Evolutionary conservation across 2,797 vertebrate genomes (phyloP), one percentile per base, ranked within the genome.

Genomic region (Rhinophrynus dorsalis): DNA sequence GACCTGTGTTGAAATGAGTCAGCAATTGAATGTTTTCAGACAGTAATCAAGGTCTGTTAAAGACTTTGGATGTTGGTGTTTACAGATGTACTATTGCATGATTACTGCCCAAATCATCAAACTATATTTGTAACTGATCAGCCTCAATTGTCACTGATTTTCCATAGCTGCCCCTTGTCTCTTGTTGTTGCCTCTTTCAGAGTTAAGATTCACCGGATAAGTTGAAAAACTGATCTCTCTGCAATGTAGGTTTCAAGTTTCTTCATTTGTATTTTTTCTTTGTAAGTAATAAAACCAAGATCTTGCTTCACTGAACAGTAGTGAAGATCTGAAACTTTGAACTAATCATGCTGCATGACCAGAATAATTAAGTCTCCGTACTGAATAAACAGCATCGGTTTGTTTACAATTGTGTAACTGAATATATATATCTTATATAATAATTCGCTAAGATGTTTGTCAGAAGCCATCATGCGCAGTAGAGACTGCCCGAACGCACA

Each of bases 281-380:
- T 61, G 67, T 80, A 74, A 66, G 66, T 81, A 83, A 79, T 79
- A 62, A 76, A 71, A 57, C 68, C 68, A 75, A 80, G 72, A 78
- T 77, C 69, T 79, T 75, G 68, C 55, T 66, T 29, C 40, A 47
- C 12, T 42, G 68, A 76, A 81, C 76, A 81, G 73, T 69, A 38
- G 76, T 42, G 54, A 74, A 75, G 76, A 78, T 83, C 63, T 77
- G 78, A 79, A 74, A 84, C 71, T 73, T 51, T 59, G 69, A 74
- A 77, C 76, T 80, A 75, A 37, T 83, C 61, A 44, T 75, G 81
- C 79, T 71, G 47, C 64, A 42, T 75, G 81, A 74, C 72, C 70
- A 69, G 75, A 76, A 75, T 79, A 84, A 83, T 83, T 78, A 83
- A 73, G 2, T 15, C 51, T 47, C 76, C 77, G 47, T 44, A 57